Percentiles rank a stretch among this genome's conserved stretches.
Evolutionary conservation across 2,888 invertebrate species (phyloP).

Genomic region (Pogonocherus hispidulus): DNA sequence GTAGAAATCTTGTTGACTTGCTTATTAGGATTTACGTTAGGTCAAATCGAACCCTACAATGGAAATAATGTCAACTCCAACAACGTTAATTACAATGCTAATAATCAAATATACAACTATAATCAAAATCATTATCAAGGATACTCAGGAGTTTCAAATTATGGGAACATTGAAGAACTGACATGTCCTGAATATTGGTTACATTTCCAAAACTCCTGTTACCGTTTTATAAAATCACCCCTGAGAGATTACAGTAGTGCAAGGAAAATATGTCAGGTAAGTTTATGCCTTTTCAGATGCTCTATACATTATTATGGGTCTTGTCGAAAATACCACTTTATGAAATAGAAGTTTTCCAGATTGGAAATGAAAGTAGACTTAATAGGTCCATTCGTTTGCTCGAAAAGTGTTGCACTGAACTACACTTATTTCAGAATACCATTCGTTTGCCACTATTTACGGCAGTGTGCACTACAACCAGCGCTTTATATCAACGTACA

Average conservation of each 20-base stretch:
- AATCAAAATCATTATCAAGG: slow-evolving; percentile 39
- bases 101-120: slow-evolving; percentile 43
- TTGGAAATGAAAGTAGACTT: no score
- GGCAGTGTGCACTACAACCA: no score
- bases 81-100: slow-evolving; percentile 40
- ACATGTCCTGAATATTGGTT: slow-evolving; percentile 91
- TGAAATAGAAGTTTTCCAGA: no score
- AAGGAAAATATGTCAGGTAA: slow-evolving; percentile 80
- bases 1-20: slow-evolving; percentile 40
- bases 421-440: no score
- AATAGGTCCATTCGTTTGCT: no score
- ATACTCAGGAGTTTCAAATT: slow-evolving; percentile 45
- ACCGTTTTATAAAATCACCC: slow-evolving; percentile 91
- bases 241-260: slow-evolving; percentile 85
- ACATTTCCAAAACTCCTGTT: slow-evolving; percentile 86
- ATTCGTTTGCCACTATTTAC: no score
- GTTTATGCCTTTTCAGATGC: no score
- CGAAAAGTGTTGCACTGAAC: no score
- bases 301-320: no score
- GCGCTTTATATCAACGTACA: no score
- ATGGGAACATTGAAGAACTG: slow-evolving; percentile 61
- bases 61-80: slow-evolving; percentile 41
- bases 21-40: slow-evolving; percentile 36
- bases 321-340: no score
- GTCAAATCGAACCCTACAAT: slow-evolving; percentile 45